Evolutionary conservation across 2,113 vertebrate genomes (phyloP).

Genomic region (Xiphophorus couchianus): DNA sequence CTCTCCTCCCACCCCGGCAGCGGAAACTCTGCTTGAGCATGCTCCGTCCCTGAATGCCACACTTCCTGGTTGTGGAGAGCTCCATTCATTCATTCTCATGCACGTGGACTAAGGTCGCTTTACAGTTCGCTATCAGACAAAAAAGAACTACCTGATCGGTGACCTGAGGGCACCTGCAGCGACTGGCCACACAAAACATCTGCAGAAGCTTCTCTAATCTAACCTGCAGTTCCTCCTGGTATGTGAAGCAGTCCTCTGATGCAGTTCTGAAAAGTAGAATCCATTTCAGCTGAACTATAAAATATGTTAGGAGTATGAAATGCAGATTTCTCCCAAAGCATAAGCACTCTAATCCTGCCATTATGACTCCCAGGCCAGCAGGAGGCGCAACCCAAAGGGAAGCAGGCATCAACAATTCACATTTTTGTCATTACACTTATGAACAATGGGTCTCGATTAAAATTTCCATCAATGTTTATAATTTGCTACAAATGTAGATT

Average conservation of each 20-base stretch:
- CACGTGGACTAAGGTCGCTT: slow-evolving; percentile 30
- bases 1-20: slow-evolving; percentile 37
- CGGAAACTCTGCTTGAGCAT: slow-evolving; percentile 23
- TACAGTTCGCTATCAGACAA: slow-evolving; percentile 25
- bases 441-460: background rate
- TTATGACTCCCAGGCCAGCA: background rate
- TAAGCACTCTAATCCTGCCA: too few species aligned
- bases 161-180: slow-evolving; percentile 8
- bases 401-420: too few species aligned
- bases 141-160: slow-evolving; percentile 44
- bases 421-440: background rate
- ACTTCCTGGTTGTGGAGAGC: slow-evolving; percentile 54
- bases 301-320: background rate
- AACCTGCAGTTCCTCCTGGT: background rate
- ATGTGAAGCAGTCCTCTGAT: too few species aligned
- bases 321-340: background rate
- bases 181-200: slow-evolving; percentile 44
- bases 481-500: background rate
- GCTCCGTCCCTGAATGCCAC: slow-evolving; percentile 9
- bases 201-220: slow-evolving; percentile 15
- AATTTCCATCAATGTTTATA: background rate
- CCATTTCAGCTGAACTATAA: background rate
- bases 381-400: too few species aligned
- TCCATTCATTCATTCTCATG: slow-evolving; percentile 62
- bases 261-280: background rate